Evolutionary conservation across 2,113 vertebrate genomes (phyloP), one percentile per base, ranked within the genome.

Genomic region (Ceratotherium simum): DNA sequence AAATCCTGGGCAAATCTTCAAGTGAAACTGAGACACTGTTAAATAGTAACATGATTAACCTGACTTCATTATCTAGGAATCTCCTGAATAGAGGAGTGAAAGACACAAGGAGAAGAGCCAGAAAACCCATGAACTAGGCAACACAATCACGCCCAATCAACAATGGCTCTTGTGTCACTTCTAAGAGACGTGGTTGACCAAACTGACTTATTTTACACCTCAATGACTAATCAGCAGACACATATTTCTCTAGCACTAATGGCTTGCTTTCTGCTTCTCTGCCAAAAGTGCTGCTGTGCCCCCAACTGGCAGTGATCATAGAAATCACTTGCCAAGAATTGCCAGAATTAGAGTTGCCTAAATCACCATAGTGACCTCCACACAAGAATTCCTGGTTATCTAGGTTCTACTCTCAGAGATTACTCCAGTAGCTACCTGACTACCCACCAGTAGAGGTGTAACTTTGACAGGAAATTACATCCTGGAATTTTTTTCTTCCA

Each of bases 11-110:
- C 94, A 97, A 51, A 90, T 56, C 87, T 88, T 98, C 96, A 95
- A 94, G 60, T 90, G 96, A 96, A 96, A 97, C 67, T 3, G 90
- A 98, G 95, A 98, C 48, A 62, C 92, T 88, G 92, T 91, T 90
- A 96, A 97, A 78, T 9, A 73, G 94, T 64, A 75, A 73, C 58
- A 73, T 8, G 60, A 94, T 73, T 79, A 94, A 82, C 90, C 46
- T 67, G 93, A 90, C 95, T 91, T 97, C 80, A 87, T 96, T 96
- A 96, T 86, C 83, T 70, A 96, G 93, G 90, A 79, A 92, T 95
- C 67, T 80, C 84, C 89, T 96, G 92, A 82, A 83, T 6, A 51
- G 85, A 96, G 72, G 91, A 93, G n/a, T 76, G 87, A 93, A 90
- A 94, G 86, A 79, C 93, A 70, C 36, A 36, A 85, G 83, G 75